Evolutionary conservation across 2,888 invertebrate genomes (phyloP).

Genomic region (Abscondita cerata): DNA sequence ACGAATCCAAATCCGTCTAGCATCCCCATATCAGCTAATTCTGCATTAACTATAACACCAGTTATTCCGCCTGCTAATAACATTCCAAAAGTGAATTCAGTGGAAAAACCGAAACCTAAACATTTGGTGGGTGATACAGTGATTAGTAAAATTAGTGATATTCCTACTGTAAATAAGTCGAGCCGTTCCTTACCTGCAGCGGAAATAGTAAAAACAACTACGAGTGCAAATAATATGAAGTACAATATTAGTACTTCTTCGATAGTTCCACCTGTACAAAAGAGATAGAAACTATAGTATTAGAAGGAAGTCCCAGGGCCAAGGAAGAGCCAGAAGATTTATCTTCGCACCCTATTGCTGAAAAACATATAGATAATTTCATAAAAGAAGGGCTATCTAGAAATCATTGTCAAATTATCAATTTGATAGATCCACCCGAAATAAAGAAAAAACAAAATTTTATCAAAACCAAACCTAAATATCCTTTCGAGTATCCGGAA

Average conservation of each 20-base stretch:
- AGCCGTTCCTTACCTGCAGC: conserved; percentile 34
- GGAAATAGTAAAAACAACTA: conserved; percentile 31
- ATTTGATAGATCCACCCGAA: conserved; percentile 47
- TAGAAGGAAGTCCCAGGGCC: conserved; percentile 24
- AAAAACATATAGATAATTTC: conserved; percentile 3
- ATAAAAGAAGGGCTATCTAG: conserved; percentile 12
- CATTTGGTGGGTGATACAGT: conserved; percentile 36
- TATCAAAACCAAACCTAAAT: conserved; percentile 44
- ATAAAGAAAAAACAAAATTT: conserved; percentile 38
- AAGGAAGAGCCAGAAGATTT: conserved; percentile 19
- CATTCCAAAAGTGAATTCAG: conserved; percentile 19
- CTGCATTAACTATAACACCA: conserved; percentile 42
- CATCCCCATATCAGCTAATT: conserved; percentile 28
- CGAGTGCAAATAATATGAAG: conserved; percentile 12
- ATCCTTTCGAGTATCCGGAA: conserved; percentile 32
- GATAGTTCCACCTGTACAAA: conserved; percentile 1
- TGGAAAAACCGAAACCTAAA: conserved; percentile 30
- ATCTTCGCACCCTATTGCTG: conserved; percentile 12
- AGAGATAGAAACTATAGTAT: conserved; percentile 20
- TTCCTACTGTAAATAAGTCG: conserved; percentile 30
- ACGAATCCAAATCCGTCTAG: conserved; percentile 9
- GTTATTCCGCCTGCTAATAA: conserved; percentile 22
- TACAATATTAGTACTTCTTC: conserved; percentile 6
- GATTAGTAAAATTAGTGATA: conserved; percentile 42
- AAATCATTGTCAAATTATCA: conserved; percentile 51